Evolutionary conservation across 35 echinoderm and acorn worm species (phyloP).

Genomic region (Strongylocentrotus purpuratus): DNA sequence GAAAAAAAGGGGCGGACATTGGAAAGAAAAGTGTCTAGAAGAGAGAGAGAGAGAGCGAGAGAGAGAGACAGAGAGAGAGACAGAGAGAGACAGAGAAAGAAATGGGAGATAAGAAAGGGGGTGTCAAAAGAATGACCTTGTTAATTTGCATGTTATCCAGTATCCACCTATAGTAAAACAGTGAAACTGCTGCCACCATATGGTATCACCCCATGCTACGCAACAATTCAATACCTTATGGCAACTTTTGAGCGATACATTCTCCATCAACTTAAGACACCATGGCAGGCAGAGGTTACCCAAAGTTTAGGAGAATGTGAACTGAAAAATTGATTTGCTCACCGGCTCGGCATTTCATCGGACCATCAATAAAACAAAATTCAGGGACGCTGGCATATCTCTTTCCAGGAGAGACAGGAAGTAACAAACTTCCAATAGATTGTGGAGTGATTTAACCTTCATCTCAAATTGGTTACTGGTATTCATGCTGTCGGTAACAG

Average conservation of each 20-base stretch:
- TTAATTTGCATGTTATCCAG: too few relatives aligned
- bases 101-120: too few relatives aligned
- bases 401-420: neutral
- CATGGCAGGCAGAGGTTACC: neutral
- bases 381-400: neutral
- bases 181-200: too few relatives aligned
- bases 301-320: neutral
- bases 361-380: neutral
- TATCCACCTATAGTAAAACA: too few relatives aligned
- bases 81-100: too few relatives aligned
- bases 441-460: neutral
- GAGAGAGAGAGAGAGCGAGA: too few relatives aligned
- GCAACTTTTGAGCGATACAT: neutral
- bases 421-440: neutral
- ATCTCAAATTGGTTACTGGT: conserved; percentile 5
- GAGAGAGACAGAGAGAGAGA: too few relatives aligned
- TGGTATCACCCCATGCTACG: too few relatives aligned
- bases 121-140: too few relatives aligned
- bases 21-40: too few relatives aligned
- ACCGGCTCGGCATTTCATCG: neutral
- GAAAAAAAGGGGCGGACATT: too few relatives aligned
- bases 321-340: neutral
- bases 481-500: neutral
- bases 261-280: neutral
- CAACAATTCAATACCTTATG: too few relatives aligned